A percentile compares a stretch with the other conserved stretches of the same genome.
These are phyloP conservation scores for Fistularia commersonii DNA, from an alignment of 2,797 vertebrate species.

Conservation along the genomic window DNA sequence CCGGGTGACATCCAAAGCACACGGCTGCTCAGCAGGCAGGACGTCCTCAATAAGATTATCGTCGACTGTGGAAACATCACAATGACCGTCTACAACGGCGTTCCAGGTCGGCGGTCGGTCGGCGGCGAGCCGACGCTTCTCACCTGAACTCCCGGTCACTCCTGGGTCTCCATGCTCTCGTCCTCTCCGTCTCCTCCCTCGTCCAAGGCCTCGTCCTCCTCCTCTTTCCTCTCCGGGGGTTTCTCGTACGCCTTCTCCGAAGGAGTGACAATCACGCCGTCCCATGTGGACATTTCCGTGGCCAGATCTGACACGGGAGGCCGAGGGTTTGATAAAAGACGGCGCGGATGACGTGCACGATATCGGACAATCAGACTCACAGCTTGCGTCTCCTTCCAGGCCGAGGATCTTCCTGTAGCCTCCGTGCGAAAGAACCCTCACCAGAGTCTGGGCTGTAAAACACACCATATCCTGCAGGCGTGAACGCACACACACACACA, in stretches of 20 bases:
- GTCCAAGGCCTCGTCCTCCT: slow-evolving; percentile 89
- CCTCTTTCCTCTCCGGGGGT: slow-evolving; percentile 94
- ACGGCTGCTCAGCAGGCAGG: no score
- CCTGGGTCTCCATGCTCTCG: slow-evolving; percentile 96
- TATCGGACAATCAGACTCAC: slow-evolving; percentile 60
- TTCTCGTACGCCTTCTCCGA: slow-evolving; percentile 97
- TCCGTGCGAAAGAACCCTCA: slow-evolving; percentile 92
- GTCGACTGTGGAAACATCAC: slow-evolving; percentile 3
- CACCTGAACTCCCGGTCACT: slow-evolving; percentile 67
- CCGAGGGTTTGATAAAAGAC: background rate
- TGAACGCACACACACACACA: slow-evolving; percentile 10
- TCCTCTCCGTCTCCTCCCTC: slow-evolving; percentile 89
- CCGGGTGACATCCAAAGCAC: background rate
- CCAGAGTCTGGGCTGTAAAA: slow-evolving; percentile 94
- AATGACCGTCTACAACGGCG: no score
- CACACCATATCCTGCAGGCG: slow-evolving; percentile 91
- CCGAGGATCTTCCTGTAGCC: slow-evolving; percentile 95
- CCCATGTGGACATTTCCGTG: slow-evolving; percentile 95
- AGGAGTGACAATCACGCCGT: slow-evolving; percentile 94
- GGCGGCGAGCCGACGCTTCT: no score
- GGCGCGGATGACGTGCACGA: background rate
- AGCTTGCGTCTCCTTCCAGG: slow-evolving; percentile 93
- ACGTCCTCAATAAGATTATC: background rate
- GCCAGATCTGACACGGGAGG: slow-evolving; percentile 78
- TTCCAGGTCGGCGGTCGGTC: no score